Evolutionary conservation across 1,140 invertebrate genomes (phyloP).

Genomic region (Alviniconcha marisindica): DNA sequence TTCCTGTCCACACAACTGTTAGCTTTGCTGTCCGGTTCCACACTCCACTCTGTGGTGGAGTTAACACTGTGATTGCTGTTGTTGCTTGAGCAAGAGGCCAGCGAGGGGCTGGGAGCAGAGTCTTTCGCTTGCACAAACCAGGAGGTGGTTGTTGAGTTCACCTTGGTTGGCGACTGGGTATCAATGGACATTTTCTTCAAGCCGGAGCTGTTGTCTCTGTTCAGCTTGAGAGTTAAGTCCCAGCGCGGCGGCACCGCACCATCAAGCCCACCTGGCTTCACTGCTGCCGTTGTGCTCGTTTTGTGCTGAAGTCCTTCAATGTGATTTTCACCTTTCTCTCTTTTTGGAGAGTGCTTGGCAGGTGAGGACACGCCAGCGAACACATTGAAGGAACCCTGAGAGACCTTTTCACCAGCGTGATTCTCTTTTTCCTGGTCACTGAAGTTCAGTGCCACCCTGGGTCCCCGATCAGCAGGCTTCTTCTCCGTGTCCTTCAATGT

Average conservation of each 20-base stretch:
- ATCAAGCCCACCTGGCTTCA: too few relatives aligned
- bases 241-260: slow-evolving; percentile 24
- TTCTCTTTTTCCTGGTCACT: background rate
- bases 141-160: slow-evolving; percentile 65
- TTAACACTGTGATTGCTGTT: slow-evolving; percentile 64
- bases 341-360: background rate
- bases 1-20: background rate
- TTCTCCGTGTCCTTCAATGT: background rate
- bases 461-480: background rate
- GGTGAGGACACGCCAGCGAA: slow-evolving; percentile 43
- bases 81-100: slow-evolving; percentile 67
- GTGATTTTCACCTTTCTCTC: slow-evolving; percentile 37
- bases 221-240: slow-evolving; percentile 4
- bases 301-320: too few relatives aligned
- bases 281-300: slow-evolving; percentile 25
- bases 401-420: slow-evolving; percentile 47
- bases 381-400: slow-evolving; percentile 41
- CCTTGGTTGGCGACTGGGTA: slow-evolving; percentile 48
- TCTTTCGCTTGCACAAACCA: slow-evolving; percentile 71
- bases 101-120: slow-evolving; percentile 63
- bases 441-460: background rate
- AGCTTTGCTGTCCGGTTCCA: slow-evolving; percentile 54
- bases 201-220: slow-evolving; percentile 33
- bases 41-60: slow-evolving; percentile 75
- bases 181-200: slow-evolving; percentile 34